These are phyloP conservation scores for Synchiropus splendidus DNA, from an alignment of 2,113 vertebrate species.

Conservation along the genomic window DNA sequence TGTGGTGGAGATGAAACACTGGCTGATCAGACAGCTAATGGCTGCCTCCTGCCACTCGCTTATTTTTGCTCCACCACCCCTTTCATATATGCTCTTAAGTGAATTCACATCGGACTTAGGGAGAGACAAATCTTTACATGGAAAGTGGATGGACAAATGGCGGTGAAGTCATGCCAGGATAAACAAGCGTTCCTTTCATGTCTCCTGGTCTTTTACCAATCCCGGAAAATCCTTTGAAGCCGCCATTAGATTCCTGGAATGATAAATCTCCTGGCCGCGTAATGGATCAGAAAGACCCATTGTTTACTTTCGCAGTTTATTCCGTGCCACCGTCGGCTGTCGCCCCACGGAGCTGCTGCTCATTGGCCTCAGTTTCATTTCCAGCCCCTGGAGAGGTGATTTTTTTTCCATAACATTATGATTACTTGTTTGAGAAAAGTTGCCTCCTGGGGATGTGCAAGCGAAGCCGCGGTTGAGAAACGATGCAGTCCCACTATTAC, in stretches of 20 bases:
- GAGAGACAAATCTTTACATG: constrained; percentile 33
- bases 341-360: constrained; percentile 14
- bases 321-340: constrained; percentile 2
- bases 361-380: constrained; percentile 27
- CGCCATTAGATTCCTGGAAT: constrained; percentile 49
- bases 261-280: constrained; percentile 32
- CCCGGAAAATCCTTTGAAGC: constrained; percentile 17
- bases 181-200: constrained; percentile 50
- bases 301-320: constrained; percentile 8
- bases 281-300: constrained; percentile 23
- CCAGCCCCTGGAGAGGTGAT: constrained; percentile 8
- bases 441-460: constrained; percentile 23
- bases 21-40: constrained; percentile 41
- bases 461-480: constrained; percentile 36
- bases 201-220: constrained; percentile 34
- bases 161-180: constrained; percentile 13
- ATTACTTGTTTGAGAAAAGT: constrained; percentile 41
- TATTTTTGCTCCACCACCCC: constrained; percentile 12
- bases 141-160: constrained; percentile 17
- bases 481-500: constrained; percentile 36
- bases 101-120: constrained; percentile 29
- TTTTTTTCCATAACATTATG: constrained; percentile 36
- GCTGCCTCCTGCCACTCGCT: constrained; percentile 24
- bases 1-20: constrained; percentile 43
- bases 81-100: constrained; percentile 33